Evolutionary conservation across 2,797 vertebrate genomes (phyloP), one percentile per base, ranked within the genome.

Genomic region (Otus scops): DNA sequence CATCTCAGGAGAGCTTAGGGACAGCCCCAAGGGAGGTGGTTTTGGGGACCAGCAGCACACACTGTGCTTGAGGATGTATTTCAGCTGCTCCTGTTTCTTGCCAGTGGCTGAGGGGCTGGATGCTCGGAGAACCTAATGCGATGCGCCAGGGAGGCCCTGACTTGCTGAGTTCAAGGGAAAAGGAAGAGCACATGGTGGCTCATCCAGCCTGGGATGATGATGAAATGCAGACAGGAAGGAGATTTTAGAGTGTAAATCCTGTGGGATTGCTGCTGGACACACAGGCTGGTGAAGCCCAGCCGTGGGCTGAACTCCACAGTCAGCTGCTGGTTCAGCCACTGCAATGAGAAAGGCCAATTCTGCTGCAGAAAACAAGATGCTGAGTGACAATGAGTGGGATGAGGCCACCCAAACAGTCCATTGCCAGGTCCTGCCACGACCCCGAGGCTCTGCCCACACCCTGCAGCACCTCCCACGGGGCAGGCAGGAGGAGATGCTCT

Each of bases 381-480:
- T 2, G 4, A 34, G 50, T 15, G 36, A 26, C 0, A 1, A 8
- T 5, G 34, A 73, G 50, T 18, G 22, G 69, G 23, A 59, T 17
- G 32, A 26, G n/a, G 56, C 12, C 23, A 61, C n/a, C 36, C 0
- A 1, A 54, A 24, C 50, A 45, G 28, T 22, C 11, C 0, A 0
- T 34, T 12, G 24, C 28, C 28, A 19, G 71, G 45, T 71, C 14
- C 47, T 77, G 57, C 27, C 43, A 17, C 9, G 57, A 27, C 26
- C 51, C 32, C 5, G 1, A 28, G 51, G 56, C 57, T 67, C 77
- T 91, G 70, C 39, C 53, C 0, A 3, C 26, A 12, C 13, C 38
- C 54, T 2, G 1, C 34, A 24, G 3, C 18, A 3, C 27, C 7
- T 80, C 22, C 27, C 5, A 1, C 0, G 1, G 54, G 45, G 23